Conservation (phyloP, 1,140 invertebrate genomes). For the Gonioctena quinquepunctata region DNA sequence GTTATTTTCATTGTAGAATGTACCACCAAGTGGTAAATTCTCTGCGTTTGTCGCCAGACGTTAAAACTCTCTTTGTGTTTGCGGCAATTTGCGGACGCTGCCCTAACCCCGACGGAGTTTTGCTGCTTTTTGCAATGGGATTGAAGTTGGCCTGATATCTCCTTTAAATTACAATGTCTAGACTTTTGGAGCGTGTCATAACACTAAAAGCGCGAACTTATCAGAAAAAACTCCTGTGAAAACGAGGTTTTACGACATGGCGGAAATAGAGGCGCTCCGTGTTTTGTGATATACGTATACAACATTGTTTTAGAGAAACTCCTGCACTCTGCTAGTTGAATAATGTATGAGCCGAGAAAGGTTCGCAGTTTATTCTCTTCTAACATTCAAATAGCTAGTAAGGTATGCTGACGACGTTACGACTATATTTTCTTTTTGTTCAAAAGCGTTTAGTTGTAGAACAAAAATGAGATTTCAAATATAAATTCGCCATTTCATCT, state of each 20-base stretch:
- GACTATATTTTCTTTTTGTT: too few species aligned
- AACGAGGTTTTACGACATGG: neutral
- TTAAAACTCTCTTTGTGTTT: slow-evolving; percentile 5
- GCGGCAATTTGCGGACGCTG: neutral
- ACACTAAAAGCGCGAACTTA: neutral
- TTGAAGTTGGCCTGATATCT: neutral
- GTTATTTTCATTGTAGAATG: too few species aligned
- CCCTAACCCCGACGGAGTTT: neutral
- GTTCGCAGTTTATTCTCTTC: neutral
- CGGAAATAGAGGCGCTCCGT: neutral
- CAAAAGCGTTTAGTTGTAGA: too few species aligned
- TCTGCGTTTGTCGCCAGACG: neutral
- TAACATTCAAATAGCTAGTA: neutral
- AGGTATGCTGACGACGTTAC: neutral
- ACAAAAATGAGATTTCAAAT: too few species aligned
- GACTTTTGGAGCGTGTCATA: neutral
- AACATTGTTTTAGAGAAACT: too few species aligned
- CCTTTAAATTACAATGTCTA: slow-evolving; percentile 7
- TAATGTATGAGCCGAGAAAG: neutral
- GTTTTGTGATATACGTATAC: neutral
- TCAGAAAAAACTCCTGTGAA: neutral
- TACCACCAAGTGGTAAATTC: neutral
- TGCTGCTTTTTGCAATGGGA: neutral
- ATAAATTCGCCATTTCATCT: too few species aligned
- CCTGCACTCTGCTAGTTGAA: neutral